Evolutionary conservation across 1,140 invertebrate genomes (phyloP).

Genomic region (Ips nitidus): DNA sequence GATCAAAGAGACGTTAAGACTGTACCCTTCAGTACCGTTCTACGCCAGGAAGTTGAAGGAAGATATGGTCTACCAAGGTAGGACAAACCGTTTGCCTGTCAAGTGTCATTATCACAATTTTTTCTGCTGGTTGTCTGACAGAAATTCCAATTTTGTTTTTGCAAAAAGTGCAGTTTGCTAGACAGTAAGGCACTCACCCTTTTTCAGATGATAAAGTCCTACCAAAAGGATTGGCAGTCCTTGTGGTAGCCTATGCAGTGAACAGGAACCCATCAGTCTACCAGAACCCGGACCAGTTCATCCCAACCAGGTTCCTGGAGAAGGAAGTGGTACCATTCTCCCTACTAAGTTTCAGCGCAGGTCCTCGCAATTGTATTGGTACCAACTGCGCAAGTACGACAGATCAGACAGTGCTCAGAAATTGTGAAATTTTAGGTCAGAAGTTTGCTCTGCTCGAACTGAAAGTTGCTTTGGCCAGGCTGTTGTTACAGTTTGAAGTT

Average conservation of each 20-base stretch:
- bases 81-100: no score
- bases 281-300: conserved; percentile 16
- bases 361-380: conserved; percentile 28
- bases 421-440: conserved; percentile 57
- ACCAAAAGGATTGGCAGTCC: conserved; percentile 8
- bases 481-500: conserved; percentile 65
- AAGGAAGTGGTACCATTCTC: conserved; percentile 18
- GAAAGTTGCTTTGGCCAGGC: conserved; percentile 65
- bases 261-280: conserved; percentile 20
- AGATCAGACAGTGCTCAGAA: not conserved
- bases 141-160: not conserved
- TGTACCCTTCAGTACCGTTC: conserved; percentile 75
- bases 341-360: conserved; percentile 20
- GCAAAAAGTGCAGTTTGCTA: not conserved
- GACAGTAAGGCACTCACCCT: not conserved
- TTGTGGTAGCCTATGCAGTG: conserved; percentile 6
- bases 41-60: conserved; percentile 63
- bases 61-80: conserved; percentile 48
- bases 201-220: conserved; percentile 11
- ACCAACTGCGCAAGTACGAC: not conserved
- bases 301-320: conserved; percentile 15
- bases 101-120: no score
- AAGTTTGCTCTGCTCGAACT: conserved; percentile 77
- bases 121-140: no score
- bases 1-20: conserved; percentile 67